Evolutionary conservation across 2,797 vertebrate genomes (phyloP).

Genomic region (Notamacropus eugenii): DNA sequence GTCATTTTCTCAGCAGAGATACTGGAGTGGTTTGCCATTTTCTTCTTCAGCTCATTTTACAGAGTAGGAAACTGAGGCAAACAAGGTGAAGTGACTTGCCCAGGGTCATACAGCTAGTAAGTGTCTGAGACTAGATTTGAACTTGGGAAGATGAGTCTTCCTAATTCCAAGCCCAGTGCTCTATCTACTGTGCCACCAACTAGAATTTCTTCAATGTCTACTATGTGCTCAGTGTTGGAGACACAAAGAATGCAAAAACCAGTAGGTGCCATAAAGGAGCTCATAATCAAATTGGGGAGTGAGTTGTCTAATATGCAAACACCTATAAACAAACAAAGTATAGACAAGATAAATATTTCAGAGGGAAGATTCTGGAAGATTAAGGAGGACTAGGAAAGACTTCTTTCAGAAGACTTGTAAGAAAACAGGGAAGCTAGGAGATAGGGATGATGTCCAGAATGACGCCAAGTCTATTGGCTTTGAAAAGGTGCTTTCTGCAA

Average conservation of each 20-base stretch:
- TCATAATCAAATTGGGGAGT: background rate
- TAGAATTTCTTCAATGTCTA: background rate
- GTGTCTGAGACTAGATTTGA: background rate
- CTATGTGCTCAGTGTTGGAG: background rate
- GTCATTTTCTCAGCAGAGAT: background rate
- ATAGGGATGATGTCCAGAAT: background rate
- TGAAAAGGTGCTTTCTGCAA: background rate
- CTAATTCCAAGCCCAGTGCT: background rate
- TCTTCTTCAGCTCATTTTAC: background rate
- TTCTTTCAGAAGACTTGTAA: background rate
- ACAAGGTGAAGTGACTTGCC: background rate
- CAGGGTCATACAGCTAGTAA: background rate
- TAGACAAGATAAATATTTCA: background rate
- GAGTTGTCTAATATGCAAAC: background rate
- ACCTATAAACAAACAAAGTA: background rate
- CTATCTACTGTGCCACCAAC: background rate
- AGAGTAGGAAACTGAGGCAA: background rate
- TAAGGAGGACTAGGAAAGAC: too few species aligned
- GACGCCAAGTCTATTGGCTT: background rate
- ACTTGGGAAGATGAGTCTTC: background rate
- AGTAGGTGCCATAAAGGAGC: background rate
- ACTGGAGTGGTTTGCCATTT: background rate
- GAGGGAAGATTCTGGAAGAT: background rate
- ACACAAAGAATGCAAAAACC: background rate
- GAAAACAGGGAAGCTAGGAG: background rate